A percentile compares a stretch with the other conserved stretches of the same genome.
Evolutionary conservation across 2,888 invertebrate species (phyloP).

Genomic region (Incurvaria masculella): DNA sequence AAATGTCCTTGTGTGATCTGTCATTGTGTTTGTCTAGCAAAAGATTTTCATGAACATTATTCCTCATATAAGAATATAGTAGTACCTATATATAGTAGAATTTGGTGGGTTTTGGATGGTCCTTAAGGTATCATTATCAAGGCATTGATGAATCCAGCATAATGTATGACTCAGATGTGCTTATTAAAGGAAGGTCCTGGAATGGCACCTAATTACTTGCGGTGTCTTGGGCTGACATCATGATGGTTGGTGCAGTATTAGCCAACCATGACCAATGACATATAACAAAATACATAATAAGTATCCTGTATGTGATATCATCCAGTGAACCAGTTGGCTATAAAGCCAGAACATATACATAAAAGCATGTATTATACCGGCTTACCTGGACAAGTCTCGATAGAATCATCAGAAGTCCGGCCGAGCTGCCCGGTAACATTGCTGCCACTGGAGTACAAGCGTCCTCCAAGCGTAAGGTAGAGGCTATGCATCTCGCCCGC

Average conservation of each 20-base stretch:
- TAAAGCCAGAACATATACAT: background rate
- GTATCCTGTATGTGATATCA: background rate
- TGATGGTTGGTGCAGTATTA: background rate
- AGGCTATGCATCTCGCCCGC: slow-evolving; percentile 84
- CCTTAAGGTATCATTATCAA: no score
- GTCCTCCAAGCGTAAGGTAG: slow-evolving; percentile 71
- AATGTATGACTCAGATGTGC: background rate
- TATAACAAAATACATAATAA: background rate
- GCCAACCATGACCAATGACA: background rate
- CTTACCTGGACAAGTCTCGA: slow-evolving; percentile 37
- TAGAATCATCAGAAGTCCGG: slow-evolving; percentile 35
- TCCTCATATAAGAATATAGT: no score
- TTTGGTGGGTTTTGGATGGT: no score
- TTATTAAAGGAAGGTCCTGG: no score
- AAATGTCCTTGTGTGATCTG: no score
- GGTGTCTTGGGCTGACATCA: background rate
- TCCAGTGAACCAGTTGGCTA: background rate
- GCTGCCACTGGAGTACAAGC: slow-evolving; percentile 86
- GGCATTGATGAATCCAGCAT: no score
- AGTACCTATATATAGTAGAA: no score
- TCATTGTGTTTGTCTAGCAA: no score
- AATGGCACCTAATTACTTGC: slow-evolving; percentile 4
- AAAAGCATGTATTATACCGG: background rate
- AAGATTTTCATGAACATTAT: no score
- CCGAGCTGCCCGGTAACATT: slow-evolving; percentile 94